phyloP scores from a whole-genome alignment of 1,140 invertebrate species.

The Euura saliciscinereae region DNA sequence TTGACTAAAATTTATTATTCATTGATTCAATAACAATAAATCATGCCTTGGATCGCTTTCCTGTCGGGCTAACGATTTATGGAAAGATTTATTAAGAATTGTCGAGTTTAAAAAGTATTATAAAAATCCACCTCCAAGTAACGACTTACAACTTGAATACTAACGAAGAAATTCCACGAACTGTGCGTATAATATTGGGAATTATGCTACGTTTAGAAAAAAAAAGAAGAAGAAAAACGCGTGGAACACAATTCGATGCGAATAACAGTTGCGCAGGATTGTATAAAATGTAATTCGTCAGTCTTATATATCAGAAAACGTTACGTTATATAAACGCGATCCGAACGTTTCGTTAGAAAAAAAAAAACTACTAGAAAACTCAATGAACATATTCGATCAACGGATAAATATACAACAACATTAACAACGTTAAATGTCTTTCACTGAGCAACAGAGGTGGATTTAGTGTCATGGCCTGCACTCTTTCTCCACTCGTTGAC shows the following conservation, averaged over 20 bases:
- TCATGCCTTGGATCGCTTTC: background rate
- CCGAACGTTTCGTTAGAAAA: background rate
- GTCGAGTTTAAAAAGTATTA: background rate
- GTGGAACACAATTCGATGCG: too few species aligned
- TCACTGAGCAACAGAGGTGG: background rate
- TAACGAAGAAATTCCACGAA: background rate
- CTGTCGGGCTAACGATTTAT: too few species aligned
- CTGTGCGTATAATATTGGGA: too few species aligned
- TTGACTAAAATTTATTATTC: background rate
- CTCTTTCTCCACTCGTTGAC: background rate
- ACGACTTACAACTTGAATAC: background rate
- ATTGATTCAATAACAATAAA: background rate
- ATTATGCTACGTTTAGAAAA: background rate
- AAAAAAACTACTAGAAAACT: background rate
- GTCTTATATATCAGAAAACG: conserved; percentile 29
- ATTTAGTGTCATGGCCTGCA: conserved; percentile 5
- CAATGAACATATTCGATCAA: background rate
- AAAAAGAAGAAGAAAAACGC: background rate
- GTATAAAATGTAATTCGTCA: conserved; percentile 19
- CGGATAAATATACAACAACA: background rate
- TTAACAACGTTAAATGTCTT: background rate
- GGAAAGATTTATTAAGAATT: background rate
- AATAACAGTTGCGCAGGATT: background rate
- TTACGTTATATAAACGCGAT: background rate
- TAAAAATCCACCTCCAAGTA: conserved; percentile 5